A percentile compares a stretch with the other conserved stretches of the same genome.
Conservation (phyloP, 2,113 vertebrate genomes). For the Struthio camelus region DNA sequence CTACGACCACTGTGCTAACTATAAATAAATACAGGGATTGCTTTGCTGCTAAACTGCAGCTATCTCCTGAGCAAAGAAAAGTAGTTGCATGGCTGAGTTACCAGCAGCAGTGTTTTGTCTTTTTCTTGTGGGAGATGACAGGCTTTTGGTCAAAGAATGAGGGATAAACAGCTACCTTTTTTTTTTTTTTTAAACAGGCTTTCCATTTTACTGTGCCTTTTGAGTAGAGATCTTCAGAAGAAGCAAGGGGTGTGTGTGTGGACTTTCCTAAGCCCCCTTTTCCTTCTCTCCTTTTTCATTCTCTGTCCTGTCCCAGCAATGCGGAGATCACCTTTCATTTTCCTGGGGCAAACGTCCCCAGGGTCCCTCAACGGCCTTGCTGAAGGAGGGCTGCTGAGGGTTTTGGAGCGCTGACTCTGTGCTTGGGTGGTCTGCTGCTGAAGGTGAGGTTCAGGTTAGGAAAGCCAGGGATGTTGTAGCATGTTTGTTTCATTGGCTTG, state of each 20-base stretch:
- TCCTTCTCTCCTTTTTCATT: not conserved
- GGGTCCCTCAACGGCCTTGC: not conserved
- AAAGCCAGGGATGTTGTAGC: not conserved
- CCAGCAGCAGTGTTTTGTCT: not conserved
- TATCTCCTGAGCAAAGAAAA: not conserved
- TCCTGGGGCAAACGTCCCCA: not conserved
- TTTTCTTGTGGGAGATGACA: not conserved
- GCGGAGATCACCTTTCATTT: not conserved
- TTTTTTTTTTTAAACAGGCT: not conserved
- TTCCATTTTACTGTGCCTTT: rapidly evolving
- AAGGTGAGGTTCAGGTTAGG: not conserved
- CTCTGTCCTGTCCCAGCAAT: not conserved
- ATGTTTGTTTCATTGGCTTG: not conserved
- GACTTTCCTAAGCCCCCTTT: not conserved
- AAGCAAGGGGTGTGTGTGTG: not conserved
- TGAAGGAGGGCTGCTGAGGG: not conserved
- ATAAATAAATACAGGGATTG: not conserved
- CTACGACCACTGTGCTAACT: conserved; percentile 5
- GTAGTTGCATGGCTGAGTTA: not conserved
- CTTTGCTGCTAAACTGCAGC: not conserved
- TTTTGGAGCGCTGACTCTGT: not conserved
- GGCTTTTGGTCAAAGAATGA: not conserved
- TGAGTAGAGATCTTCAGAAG: not conserved
- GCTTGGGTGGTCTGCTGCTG: not conserved
- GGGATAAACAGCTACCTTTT: not conserved